phyloP scores from a whole-genome alignment of 1,140 invertebrate genomes.

The Achroia grisella region DNA sequence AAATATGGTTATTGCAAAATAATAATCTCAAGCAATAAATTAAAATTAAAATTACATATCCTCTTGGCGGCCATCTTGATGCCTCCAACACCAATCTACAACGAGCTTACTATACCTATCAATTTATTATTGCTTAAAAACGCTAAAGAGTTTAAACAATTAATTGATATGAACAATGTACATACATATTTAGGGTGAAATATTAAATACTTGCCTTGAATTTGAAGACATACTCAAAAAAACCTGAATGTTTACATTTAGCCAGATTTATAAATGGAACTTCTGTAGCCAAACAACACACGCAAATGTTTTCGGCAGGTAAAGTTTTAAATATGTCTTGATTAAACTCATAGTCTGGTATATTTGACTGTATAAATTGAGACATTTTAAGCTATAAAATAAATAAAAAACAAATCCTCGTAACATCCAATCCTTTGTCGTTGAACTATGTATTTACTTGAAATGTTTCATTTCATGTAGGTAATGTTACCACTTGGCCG shows the following conservation, averaged over 20 bases:
- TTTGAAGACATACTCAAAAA: slow-evolving; percentile 28
- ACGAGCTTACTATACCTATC: slow-evolving; percentile 19
- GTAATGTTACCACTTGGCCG: too few species aligned
- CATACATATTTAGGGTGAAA: slow-evolving; percentile 1
- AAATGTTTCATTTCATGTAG: too few species aligned
- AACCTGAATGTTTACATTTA: slow-evolving; percentile 31
- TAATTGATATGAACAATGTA: neutral
- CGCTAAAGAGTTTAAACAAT: neutral
- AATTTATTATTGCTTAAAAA: too few species aligned
- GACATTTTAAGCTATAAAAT: neutral
- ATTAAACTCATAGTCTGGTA: neutral
- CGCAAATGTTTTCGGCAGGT: slow-evolving; percentile 11
- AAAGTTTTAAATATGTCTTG: slow-evolving; percentile 1
- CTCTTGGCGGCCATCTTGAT: slow-evolving; percentile 20
- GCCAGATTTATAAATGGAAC: slow-evolving; percentile 16
- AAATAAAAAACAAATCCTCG: too few species aligned
- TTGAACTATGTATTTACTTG: neutral
- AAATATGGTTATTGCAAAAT: neutral
- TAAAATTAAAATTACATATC: neutral
- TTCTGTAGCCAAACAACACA: slow-evolving; percentile 15
- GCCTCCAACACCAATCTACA: slow-evolving; percentile 21
- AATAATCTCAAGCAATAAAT: too few species aligned
- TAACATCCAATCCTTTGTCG: too few species aligned
- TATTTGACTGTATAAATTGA: slow-evolving; percentile 2
- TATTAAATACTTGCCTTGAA: slow-evolving; percentile 25